Evolutionary conservation across 1,140 invertebrate genomes (phyloP).

Genomic region (Trichogramma pretiosum): DNA sequence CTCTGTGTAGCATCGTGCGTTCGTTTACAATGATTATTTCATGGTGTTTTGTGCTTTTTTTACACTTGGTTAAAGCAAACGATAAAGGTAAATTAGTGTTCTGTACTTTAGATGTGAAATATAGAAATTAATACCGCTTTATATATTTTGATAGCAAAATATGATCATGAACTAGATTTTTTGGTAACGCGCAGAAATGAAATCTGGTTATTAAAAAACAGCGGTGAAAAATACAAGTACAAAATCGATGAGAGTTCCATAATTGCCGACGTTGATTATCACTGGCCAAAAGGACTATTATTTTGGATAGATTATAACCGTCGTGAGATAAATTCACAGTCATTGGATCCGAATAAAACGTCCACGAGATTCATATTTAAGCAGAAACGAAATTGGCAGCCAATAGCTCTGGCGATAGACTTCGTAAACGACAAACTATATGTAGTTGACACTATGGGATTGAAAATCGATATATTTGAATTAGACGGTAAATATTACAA

Average conservation of each 20-base stretch:
- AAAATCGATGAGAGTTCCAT: not conserved
- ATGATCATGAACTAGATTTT: constrained; percentile 6
- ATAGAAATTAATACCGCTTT: too few relatives aligned
- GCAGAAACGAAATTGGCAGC: constrained; percentile 1
- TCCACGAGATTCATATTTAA: not conserved
- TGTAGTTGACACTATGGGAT: not conserved
- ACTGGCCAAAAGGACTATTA: constrained; percentile 6
- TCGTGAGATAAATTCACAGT: constrained; percentile 3
- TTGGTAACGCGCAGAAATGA: constrained; percentile 9
- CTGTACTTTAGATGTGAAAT: too few relatives aligned
- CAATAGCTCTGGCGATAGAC: constrained; percentile 2
- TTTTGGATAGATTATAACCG: constrained; percentile 5
- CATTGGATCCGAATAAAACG: constrained; percentile 4
- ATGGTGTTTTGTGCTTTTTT: too few relatives aligned
- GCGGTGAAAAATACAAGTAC: not conserved
- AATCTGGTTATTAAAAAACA: not conserved
- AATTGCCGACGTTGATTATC: constrained; percentile 10
- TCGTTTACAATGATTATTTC: too few relatives aligned
- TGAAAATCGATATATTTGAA: constrained; percentile 7
- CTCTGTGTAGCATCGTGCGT: too few relatives aligned
- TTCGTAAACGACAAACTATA: constrained; percentile 11
- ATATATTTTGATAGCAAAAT: too few relatives aligned
- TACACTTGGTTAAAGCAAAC: too few relatives aligned
- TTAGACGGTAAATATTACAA: not conserved
- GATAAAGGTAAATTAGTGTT: too few relatives aligned